Conservation (phyloP, 37 sponge, comb jelly and placozoan species). For the Cliona cf. orientalis region DNA sequence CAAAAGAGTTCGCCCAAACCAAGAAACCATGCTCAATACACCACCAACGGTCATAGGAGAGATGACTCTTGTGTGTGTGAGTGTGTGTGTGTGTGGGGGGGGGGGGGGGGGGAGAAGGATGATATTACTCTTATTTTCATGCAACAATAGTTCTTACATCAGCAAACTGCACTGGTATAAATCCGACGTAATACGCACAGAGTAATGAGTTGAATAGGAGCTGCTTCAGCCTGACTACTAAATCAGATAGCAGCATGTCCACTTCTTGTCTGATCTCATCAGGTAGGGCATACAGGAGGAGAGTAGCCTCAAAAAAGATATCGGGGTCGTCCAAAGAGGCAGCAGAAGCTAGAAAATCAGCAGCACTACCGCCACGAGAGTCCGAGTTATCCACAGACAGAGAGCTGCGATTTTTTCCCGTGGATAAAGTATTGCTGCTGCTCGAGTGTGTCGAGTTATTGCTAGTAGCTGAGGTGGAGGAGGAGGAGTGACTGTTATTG, state of each 20-base stretch:
- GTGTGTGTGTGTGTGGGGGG: conserved; percentile 6
- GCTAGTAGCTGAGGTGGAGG: no score
- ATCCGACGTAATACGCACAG: conserved; percentile 84
- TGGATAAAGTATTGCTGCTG: no score
- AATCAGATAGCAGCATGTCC: conserved; percentile 63
- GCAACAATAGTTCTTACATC: conserved; percentile 48
- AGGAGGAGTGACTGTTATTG: no score
- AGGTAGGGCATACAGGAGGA: conserved; percentile 56
- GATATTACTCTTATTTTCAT: neutral
- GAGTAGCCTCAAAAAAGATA: conserved; percentile 23
- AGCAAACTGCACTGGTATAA: conserved; percentile 83
- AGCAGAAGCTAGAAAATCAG: no score
- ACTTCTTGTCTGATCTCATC: conserved; percentile 72
- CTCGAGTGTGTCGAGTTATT: no score
- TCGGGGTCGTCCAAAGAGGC: no score
- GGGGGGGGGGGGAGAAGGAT: neutral
- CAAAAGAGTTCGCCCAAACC: conserved; percentile 84
- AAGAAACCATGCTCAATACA: conserved; percentile 74
- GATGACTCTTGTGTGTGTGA: conserved; percentile 37
- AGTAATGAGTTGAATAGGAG: conserved; percentile 82
- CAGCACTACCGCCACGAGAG: no score
- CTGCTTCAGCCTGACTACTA: conserved; percentile 76
- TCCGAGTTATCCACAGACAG: no score
- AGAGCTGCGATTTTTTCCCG: no score
- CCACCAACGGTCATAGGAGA: conserved; percentile 87